Base-by-base conservation (phyloP, 2,113 vertebrate genomes). In the Rhinoptilus africanus region DNA sequence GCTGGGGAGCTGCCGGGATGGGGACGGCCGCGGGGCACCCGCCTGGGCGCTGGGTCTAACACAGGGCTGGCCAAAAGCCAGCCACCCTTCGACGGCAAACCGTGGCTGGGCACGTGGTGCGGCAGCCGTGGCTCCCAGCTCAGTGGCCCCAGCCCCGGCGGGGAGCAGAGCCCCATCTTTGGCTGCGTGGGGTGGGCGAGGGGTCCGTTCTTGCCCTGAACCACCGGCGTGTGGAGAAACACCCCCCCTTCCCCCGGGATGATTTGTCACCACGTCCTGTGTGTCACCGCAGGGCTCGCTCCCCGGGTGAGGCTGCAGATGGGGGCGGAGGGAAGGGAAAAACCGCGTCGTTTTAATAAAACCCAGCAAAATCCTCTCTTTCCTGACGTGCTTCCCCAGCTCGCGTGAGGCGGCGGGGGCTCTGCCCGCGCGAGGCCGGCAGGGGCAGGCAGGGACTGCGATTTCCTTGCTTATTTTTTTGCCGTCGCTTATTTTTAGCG, bases 401-500 rank as follows among this genome's bases (percentile, higher is more conserved):
- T 77, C 15, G 15, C 5, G 47, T 56, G 94, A 1, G 2, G 88
- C 43, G 1, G 57, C 8, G 41, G 90, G 88, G 86, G 64, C 88
- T 93, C 81, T 72, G 18, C 69, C 45, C 4, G 60, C 16, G 10
- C 21, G 8, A 60, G 77, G 88, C 83, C 26, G 32, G 63, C 86
- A 54, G 89, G 77, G 84, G 64, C 77, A 45, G 87, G 84, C 89
- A 60, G 86, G 88, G 91, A 39, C 69, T 15, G 14, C 3, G 23
- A 24, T 92, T 95, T 60, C 50, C 88, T 60, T 21, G 67, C 86
- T 76, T 89, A 60, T 89, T 93, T 88, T 88, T 75, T 53, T 81
- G 87, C 86, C 9, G 9, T 21, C 7, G 68, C 88, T 96, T 93
- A 92, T 97, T 95, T 95, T 95, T 96, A 93, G 95, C 64, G 3